Percentiles rank a stretch among this genome's conserved stretches.
Conservation (phyloP, 2,797 vertebrate genomes). For the Poeciliopsis infans region DNA sequence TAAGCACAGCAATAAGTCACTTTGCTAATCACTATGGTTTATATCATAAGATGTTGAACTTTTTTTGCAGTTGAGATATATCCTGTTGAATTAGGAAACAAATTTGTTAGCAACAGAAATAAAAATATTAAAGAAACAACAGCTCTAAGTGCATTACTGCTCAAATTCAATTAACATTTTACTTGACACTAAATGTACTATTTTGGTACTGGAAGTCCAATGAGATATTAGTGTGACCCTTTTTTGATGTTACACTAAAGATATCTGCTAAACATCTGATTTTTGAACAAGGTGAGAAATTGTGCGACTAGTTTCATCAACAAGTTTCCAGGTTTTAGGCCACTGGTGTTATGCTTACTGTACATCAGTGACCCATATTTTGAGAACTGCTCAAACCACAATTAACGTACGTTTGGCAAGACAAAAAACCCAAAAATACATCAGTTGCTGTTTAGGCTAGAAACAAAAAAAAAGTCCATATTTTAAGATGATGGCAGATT, state of each 20-base stretch:
- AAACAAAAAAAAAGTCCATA: constrained; percentile 12
- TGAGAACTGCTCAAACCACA: neutral
- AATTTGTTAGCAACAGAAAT: neutral
- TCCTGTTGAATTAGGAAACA: neutral
- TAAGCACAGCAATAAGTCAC: neutral
- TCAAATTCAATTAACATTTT: constrained; percentile 20
- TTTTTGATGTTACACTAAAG: neutral
- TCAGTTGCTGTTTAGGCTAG: constrained; percentile 11
- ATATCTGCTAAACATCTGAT: neutral
- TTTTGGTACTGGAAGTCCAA: constrained; percentile 12
- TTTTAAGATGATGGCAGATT: constrained; percentile 35
- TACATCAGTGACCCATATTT: neutral
- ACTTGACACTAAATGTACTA: constrained; percentile 34
- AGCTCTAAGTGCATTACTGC: neutral
- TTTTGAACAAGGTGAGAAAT: neutral
- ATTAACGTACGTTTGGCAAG: constrained; percentile 15
- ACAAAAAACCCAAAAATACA: constrained; percentile 3
- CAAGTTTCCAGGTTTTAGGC: neutral
- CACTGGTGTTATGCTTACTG: neutral
- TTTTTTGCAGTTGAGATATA: neutral
- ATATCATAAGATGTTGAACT: neutral
- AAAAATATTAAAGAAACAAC: neutral
- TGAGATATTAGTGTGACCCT: too few relatives aligned
- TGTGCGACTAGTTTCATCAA: neutral
- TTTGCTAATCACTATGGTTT: neutral